Conservation (phyloP, 2,113 vertebrate genomes). For the Nannobrachium achirus region DNA sequence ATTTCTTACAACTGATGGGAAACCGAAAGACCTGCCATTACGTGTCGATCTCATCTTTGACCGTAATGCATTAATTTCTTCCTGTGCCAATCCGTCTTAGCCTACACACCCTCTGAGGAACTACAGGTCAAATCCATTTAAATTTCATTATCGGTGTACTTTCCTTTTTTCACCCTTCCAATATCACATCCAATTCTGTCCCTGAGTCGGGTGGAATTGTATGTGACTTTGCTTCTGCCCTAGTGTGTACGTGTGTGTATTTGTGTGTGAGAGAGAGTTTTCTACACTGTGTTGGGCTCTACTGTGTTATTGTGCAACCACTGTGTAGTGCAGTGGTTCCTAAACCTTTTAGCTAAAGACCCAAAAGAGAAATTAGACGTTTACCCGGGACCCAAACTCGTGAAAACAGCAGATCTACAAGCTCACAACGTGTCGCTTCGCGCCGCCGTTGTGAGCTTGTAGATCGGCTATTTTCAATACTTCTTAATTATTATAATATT, state of each 20-base stretch:
- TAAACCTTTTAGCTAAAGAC: too few species aligned
- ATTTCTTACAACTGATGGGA: constrained; percentile 2
- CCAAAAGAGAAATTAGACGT: too few species aligned
- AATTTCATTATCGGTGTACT: constrained; percentile 25
- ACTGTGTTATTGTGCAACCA: constrained; percentile 12
- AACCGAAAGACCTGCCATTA: background rate
- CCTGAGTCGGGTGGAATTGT: constrained; percentile 31
- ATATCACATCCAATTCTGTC: constrained; percentile 28
- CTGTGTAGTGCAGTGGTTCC: too few species aligned
- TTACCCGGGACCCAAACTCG: too few species aligned
- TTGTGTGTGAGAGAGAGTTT: background rate
- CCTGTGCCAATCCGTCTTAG: background rate
- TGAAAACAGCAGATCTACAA: too few species aligned
- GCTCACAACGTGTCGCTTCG: too few species aligned
- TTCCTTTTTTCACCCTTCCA: constrained; percentile 18
- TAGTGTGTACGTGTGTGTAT: background rate
- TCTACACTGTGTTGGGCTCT: constrained; percentile 18
- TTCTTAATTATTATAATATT: too few species aligned
- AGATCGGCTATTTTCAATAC: too few species aligned
- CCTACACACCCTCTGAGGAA: background rate
- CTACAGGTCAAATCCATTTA: constrained; percentile 34
- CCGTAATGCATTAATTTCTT: constrained; percentile 16
- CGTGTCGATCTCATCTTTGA: background rate
- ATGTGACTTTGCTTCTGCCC: constrained; percentile 37
- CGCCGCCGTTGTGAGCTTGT: too few species aligned